These are phyloP conservation scores for Phataginus tetradactyla DNA, from an alignment of 2,797 vertebrate genomes.

Conservation along the genomic window DNA sequence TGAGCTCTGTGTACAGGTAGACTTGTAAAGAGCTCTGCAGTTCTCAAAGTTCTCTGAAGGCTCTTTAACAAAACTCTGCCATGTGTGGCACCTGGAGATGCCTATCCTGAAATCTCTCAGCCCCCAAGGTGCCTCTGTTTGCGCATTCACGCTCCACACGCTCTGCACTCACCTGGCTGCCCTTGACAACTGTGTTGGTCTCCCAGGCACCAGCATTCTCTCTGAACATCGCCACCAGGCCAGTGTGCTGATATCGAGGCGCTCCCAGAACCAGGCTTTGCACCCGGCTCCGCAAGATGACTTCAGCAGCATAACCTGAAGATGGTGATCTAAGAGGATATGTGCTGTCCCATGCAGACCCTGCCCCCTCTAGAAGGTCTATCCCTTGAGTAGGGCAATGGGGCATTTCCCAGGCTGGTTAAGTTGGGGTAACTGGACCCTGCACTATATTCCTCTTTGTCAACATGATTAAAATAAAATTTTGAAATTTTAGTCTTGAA, in stretches of 20 bases:
- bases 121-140: not conserved
- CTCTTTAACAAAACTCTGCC: not conserved
- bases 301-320: constrained; percentile 77
- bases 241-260: constrained; percentile 88
- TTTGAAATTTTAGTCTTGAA: constrained; percentile 12
- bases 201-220: constrained; percentile 55
- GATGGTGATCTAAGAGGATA: not conserved
- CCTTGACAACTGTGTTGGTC: not conserved
- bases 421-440: not conserved
- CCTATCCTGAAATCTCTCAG: not conserved
- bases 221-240: constrained; percentile 88
- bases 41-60: not conserved
- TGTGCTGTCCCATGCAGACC: not conserved
- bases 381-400: not conserved
- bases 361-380: not conserved
- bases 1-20: not conserved
- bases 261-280: constrained; percentile 85
- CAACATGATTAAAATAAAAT: constrained; percentile 25
- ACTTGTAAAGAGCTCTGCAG: not conserved
- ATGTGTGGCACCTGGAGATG: not conserved
- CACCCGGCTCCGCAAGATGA: not conserved
- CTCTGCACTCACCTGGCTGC: constrained; percentile 74
- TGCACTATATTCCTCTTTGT: not conserved
- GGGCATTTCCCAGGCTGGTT: not conserved
- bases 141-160: not conserved